Percentiles rank a stretch among this genome's conserved stretches.
These are phyloP conservation scores for Ia io DNA, from an alignment of 2,113 vertebrate genomes.

Conservation along the genomic window DNA sequence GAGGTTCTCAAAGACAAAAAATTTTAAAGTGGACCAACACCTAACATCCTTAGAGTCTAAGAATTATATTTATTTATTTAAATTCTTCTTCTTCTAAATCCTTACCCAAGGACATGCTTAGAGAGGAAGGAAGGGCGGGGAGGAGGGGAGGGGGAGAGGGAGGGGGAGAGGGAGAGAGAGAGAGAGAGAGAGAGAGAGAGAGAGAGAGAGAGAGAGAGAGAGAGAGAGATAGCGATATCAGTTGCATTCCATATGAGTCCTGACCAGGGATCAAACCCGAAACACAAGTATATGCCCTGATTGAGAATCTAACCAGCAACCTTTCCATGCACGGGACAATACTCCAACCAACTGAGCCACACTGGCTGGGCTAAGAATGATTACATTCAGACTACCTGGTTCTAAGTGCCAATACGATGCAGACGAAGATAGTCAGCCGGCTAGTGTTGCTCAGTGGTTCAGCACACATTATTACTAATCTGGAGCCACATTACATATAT, in stretches of 20 bases:
- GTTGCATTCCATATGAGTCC: background rate
- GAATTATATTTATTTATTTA: background rate
- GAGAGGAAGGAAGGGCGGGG: background rate
- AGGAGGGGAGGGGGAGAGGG: too few species aligned
- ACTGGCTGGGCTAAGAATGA: background rate
- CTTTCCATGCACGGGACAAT: background rate
- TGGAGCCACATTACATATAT: background rate
- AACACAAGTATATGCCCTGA: background rate
- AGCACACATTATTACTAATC: background rate
- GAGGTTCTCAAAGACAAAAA: background rate
- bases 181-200: too few species aligned
- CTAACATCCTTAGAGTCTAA: constrained; percentile 1
- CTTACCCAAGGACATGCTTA: background rate
- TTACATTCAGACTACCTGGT: background rate
- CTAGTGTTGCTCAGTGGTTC: too few species aligned
- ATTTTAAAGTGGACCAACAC: background rate
- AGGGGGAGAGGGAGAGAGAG: too few species aligned
- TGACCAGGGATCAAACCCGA: background rate
- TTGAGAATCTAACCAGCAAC: background rate
- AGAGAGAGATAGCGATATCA: background rate
- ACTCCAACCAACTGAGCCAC: background rate
- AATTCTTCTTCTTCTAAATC: background rate
- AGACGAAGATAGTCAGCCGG: background rate
- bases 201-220: too few species aligned
- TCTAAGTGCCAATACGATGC: background rate